Base-by-base conservation (phyloP, 2,888 invertebrate species). In the Drosophila demipolita region DNA sequence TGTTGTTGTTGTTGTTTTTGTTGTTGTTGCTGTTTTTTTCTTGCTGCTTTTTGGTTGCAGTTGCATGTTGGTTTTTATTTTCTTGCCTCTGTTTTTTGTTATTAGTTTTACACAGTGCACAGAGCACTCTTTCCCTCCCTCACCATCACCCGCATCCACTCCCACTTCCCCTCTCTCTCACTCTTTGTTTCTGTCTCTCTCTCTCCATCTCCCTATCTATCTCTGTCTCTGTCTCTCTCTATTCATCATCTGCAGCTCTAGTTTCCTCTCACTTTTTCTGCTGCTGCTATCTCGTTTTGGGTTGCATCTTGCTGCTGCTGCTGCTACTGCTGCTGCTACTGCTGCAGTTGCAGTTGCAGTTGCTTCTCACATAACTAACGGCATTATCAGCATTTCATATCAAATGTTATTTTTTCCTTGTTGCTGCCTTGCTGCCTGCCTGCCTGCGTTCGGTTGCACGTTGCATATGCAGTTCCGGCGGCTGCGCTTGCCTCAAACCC, bases 331-430 rank as follows among this genome's bases (percentile, higher is more conserved):
- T 48, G 35, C 32, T 20, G 29, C 6, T 23, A 23, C 23, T 23
- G 23, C 23, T 23, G 23, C 23, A 23, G 23, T 12, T 50, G 58
- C 45, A 45, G 45, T 45, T 42, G 40, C 68, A 67, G 66, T 29
- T 29, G 29, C 33, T 48, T 48, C 33, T 20, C 59, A 60, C 50
- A 40, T 36, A 26, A 61, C 38, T 40, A 60, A 54, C 60, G 59
- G 59, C 61, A 70, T 54, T 45, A 70, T 70, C 49, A 60, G 29
- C 70, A 61, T 38, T 60, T 61, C 8, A 23, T 60, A 12, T 48
- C 23, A 45, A 23, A 7, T 20, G 23, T 36, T 8, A 8, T 20
- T 9, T 32, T 48, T 20, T 64, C n/a, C 17, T 38, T 66, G 54
- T 67, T 58, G 55, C 73, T 60, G 40, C 63, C 26, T 26, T 53